Evolutionary conservation across 1,140 invertebrate species (phyloP).

Genomic region (Teleogryllus occipitalis): DNA sequence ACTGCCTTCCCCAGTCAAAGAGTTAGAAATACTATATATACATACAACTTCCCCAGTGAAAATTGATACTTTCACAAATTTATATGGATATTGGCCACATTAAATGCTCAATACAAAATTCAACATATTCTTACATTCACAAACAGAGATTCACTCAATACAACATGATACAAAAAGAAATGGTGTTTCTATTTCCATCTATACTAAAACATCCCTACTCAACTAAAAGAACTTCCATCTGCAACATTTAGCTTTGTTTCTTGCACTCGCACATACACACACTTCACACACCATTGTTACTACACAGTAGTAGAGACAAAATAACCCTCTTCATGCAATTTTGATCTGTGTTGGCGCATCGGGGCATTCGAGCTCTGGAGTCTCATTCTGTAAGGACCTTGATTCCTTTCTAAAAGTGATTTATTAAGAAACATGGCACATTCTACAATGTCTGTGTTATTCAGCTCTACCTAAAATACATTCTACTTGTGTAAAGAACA

Average conservation of each 20-base stretch:
- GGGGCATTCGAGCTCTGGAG: not conserved
- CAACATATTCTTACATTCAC: too few species aligned
- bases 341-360: not conserved
- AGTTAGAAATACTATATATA: not conserved
- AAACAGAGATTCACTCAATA: too few species aligned
- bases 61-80: not conserved
- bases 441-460: conserved; percentile 23
- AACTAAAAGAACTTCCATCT: not conserved
- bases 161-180: not conserved
- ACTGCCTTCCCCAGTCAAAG: too few species aligned
- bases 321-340: not conserved
- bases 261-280: not conserved
- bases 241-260: not conserved
- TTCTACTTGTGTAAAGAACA: conserved; percentile 20
- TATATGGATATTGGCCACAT: not conserved
- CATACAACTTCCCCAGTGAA: not conserved
- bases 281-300: not conserved
- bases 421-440: conserved; percentile 24
- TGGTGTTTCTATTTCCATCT: not conserved
- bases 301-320: not conserved
- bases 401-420: conserved; percentile 17
- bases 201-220: not conserved
- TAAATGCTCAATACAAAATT: not conserved
- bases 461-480: conserved; percentile 23
- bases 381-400: conserved; percentile 13